A percentile compares a stretch with the other conserved stretches of the same genome.
These are phyloP conservation scores for Mylabris phalerata DNA, from an alignment of 1,140 invertebrate species.

Conservation along the genomic window DNA sequence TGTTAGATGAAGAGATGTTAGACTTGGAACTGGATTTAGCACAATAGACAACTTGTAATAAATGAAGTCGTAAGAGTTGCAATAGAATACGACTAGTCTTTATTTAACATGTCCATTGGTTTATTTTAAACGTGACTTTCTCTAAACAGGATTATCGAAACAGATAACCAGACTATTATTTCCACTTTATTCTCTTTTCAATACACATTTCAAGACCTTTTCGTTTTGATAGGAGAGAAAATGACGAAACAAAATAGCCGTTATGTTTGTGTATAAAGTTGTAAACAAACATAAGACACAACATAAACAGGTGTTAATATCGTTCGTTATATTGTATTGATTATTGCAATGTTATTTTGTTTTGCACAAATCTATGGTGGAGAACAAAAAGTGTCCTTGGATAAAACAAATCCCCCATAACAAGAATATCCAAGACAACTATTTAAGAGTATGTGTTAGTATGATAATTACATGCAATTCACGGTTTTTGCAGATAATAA, in stretches of 20 bases:
- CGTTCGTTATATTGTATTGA: background rate
- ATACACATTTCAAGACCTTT: conserved; percentile 1
- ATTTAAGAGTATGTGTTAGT: conserved; percentile 3
- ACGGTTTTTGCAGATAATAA: conserved; percentile 9
- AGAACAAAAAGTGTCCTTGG: conserved; percentile 6
- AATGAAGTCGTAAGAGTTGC: conserved; percentile 6
- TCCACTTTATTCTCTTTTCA: background rate
- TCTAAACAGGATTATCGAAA: conserved; percentile 7
- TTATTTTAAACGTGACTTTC: conserved; percentile 10
- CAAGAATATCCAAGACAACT: conserved; percentile 3
- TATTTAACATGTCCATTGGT: conserved; percentile 9
- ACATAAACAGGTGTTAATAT: conserved; percentile 7
- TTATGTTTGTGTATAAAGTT: no score
- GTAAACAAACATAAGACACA: no score
- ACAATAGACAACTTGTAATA: conserved; percentile 10
- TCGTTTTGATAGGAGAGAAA: conserved; percentile 2
- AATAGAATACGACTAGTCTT: conserved; percentile 2
- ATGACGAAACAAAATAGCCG: background rate
- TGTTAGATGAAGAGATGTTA: background rate
- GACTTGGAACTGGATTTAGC: conserved; percentile 1
- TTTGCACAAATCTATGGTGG: background rate
- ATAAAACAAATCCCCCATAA: background rate
- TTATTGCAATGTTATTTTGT: conserved; percentile 13
- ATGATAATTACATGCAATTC: conserved; percentile 5
- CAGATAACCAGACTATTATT: conserved; percentile 8